Evolutionary conservation across 92 coral and sea anemone species (phyloP), one percentile per base, ranked within the genome.

Genomic region (Meandrina meandrites): DNA sequence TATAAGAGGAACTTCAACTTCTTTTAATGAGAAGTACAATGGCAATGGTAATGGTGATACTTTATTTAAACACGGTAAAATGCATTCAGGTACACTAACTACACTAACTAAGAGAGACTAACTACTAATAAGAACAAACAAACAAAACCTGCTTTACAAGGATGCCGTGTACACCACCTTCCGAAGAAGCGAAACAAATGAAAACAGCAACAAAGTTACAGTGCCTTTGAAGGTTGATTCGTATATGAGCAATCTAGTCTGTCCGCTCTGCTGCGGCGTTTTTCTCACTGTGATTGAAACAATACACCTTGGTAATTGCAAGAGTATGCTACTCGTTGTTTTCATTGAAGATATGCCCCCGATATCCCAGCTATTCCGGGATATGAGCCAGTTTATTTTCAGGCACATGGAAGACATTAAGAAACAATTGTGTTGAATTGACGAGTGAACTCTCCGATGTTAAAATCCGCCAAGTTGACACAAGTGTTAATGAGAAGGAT

Each of bases 321-420:
- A 58, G 8, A 53, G 19, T 17, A 15, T 10, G 51, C 36, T 79
- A 24, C 13, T 27, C 19, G 30, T 81, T 60, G 13, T 81, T 66
- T n/a, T 24, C 54, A 83, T 28, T 57, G 81, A 48, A 13, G 60
- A 24, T 71, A 28, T 83, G 9, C 79, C 78, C 48, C 21, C 14
- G 60, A 24, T 71, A 28, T 83, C 6, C 79, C 78, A 48, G 31
- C 14, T 57, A 19, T 53, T 79, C 69, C 86, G 79, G 79, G 51
- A 72, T 35, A 71, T 74, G 17, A 15, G 24, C 79, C 71, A 18
- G 64, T 58, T 34, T 74, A 56, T 54, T 72, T 73, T 54, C 36
- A 34, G 13, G n/a, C 87, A 83, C 87, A 74, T 83, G 87, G 79
- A 83, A 73, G 70, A 31, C 45, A 73, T 83, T 83, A 72, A 1